These are phyloP conservation scores for Melikaiella ostensackeni DNA, from an alignment of 2,888 invertebrate genomes.

Conservation along the genomic window DNA sequence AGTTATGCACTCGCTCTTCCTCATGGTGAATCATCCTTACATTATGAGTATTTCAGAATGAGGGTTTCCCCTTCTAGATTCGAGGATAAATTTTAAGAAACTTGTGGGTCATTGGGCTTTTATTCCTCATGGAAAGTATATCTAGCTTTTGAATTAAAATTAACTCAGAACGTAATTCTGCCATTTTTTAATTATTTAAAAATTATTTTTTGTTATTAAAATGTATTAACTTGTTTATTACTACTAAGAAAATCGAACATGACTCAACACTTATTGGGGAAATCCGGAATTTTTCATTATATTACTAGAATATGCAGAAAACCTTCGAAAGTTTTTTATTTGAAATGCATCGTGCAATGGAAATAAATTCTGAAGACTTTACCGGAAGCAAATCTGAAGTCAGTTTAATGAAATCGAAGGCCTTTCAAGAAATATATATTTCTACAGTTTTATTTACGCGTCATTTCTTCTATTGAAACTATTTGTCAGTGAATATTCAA, in stretches of 20 bases:
- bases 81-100: neutral
- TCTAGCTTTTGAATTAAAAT: neutral
- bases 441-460: neutral
- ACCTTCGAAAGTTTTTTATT: neutral
- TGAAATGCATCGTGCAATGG: neutral
- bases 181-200: neutral
- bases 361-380: neutral
- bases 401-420: neutral
- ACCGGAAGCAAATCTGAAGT: neutral
- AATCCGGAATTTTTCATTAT: neutral
- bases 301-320: neutral
- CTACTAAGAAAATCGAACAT: neutral
- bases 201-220: neutral
- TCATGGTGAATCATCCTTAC: neutral
- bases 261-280: neutral
- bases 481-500: too few species aligned
- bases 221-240: neutral
- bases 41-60: neutral
- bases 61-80: neutral
- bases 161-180: neutral
- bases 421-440: neutral
- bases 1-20: neutral
- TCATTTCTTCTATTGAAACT: too few species aligned
- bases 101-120: neutral
- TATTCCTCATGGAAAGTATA: neutral